Conservation (phyloP, 2,888 invertebrate species). For the Synanthedon vespiformis region DNA sequence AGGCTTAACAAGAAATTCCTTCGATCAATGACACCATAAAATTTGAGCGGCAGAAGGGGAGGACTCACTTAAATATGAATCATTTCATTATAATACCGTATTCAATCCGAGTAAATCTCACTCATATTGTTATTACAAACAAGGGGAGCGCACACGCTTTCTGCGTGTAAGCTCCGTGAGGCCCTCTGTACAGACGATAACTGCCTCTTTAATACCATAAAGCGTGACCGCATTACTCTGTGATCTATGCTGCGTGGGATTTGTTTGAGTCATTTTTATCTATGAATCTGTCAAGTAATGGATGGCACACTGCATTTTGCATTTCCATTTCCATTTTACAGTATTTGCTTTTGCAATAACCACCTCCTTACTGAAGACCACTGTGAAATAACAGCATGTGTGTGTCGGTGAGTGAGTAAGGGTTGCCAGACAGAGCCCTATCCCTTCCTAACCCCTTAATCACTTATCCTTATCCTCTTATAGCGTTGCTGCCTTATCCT, state of each 20-base stretch:
- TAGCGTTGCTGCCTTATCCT: too few relatives aligned
- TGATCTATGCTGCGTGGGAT: conserved; percentile 62
- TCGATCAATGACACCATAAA: conserved; percentile 60
- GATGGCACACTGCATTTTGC: conserved; percentile 19
- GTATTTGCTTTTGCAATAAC: too few relatives aligned
- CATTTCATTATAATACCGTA: conserved; percentile 71
- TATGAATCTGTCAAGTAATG: conserved; percentile 53
- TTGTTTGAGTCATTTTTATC: conserved; percentile 40
- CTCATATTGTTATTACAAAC: conserved; percentile 60
- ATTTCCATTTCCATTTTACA: too few relatives aligned
- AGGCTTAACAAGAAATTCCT: conserved; percentile 65
- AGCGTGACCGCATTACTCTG: conserved; percentile 68
- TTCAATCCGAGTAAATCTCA: conserved; percentile 69
- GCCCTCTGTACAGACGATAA: conserved; percentile 68
- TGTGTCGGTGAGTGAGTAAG: too few relatives aligned
- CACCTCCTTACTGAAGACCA: too few relatives aligned
- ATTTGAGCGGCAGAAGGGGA: conserved; percentile 56
- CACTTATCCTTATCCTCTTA: too few relatives aligned
- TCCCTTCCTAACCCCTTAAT: not conserved
- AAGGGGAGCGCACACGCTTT: conserved; percentile 54
- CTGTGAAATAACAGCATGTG: too few relatives aligned
- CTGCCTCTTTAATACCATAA: conserved; percentile 68
- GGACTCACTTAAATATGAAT: conserved; percentile 71
- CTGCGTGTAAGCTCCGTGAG: conserved; percentile 34
- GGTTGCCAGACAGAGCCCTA: too few relatives aligned